These are phyloP conservation scores for Griposia aprilina DNA, from an alignment of 2,888 invertebrate species.

Conservation along the genomic window DNA sequence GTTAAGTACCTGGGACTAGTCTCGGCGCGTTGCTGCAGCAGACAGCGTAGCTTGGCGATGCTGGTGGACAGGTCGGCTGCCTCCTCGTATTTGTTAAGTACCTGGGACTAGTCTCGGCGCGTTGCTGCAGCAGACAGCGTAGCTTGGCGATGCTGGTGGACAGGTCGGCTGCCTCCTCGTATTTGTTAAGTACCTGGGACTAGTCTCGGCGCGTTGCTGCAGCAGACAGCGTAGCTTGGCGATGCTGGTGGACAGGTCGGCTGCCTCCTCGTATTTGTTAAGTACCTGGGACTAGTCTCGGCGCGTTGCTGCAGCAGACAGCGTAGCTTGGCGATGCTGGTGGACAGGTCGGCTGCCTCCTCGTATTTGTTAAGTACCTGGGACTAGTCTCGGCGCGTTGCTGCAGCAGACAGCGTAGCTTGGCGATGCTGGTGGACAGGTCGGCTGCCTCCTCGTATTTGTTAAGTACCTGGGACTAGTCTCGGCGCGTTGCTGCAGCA, in stretches of 20 bases:
- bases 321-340: conserved; percentile 93
- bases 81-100: conserved; percentile 36
- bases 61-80: conserved; percentile 93
- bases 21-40: conserved; percentile 90
- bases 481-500: conserved; percentile 90
- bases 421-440: conserved; percentile 93
- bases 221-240: conserved; percentile 92
- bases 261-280: conserved; percentile 81
- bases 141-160: conserved; percentile 93
- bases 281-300: conserved; percentile 68
- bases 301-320: conserved; percentile 91
- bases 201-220: conserved; percentile 87
- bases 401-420: conserved; percentile 92
- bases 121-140: conserved; percentile 91
- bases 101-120: conserved; percentile 73
- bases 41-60: conserved; percentile 92
- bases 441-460: conserved; percentile 91
- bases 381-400: conserved; percentile 82
- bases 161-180: conserved; percentile 92
- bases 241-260: conserved; percentile 93
- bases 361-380: conserved; percentile 38
- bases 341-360: conserved; percentile 93
- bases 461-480: conserved; percentile 63
- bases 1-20: conserved; percentile 63
- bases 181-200: conserved; percentile 52